Base-by-base conservation (phyloP, 2,797 vertebrate species). In the Siniperca obscura region DNA sequence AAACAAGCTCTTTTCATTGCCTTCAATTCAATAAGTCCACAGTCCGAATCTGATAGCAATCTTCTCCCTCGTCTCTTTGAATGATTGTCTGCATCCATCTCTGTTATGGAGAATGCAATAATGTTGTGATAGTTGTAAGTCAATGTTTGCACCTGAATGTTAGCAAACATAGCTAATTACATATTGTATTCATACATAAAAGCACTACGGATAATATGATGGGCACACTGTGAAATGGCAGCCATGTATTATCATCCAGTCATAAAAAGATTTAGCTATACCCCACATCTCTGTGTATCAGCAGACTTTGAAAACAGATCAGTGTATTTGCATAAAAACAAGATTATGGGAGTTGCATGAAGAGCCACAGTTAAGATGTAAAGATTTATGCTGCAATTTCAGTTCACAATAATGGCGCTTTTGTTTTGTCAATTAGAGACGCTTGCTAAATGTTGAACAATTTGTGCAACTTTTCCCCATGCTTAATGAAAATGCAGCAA, bases 11-110 rank as follows among this genome's bases (percentile, higher is more conserved):
- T 61, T 70, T 83, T 60, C 61, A 25, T 80, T 74, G 5, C 2
- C 0, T 7, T 57, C 2, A n/a, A 1, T 62, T 72, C 10, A 72
- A 10, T 46, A 73, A 68, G 2, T 56, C 36, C 17, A 0, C 30
- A 27, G 61, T 75, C 25, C n/a, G 17, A 66, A 72, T 86, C 17
- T 62, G 40, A 56, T 50, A 52, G 30, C 17, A 0, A 64, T 77
- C 61, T 27, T 59, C 30, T 30, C 14, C 52, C 27, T 13, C 5
- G 44, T 55, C 42, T 65, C 10, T n/a, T 59, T 79, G 9, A 48
- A 12, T 61, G 30, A 44, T 22, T n/a, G 40, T 70, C 50, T 42
- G 9, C 36, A 16, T 81, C 59, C 10, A 34, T 61, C 25, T 80
- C 17, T 57, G 11, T 34, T 53, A 3, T 2, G 48, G 25, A 46